Evolutionary conservation across 2,797 vertebrate species (phyloP), one percentile per base, ranked within the genome.

Genomic region (Sparus aurata): DNA sequence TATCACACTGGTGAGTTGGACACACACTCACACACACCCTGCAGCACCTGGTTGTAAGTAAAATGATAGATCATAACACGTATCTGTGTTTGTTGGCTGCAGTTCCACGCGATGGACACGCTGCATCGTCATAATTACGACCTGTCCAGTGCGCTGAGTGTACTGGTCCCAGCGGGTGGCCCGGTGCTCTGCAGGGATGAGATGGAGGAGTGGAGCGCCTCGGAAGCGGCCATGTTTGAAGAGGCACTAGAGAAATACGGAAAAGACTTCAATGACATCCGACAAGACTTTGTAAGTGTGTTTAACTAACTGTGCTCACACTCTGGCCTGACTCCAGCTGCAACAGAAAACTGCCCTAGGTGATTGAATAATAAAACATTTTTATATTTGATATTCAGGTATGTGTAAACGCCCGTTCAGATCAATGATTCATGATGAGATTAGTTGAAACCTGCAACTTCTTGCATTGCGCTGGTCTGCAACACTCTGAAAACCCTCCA

Each of bases 101-200:
- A 99, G 98, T 99, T 99, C 88, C 98, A 99, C 12, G 98, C 98
- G 8, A 99, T 99, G 98, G 97, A 99, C 91, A 99, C 98, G 0
- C 93, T 99, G 80, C 98, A 98, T 83, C 96, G 96, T 60, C 97
- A 98, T 65, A 95, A 96, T 89, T 99, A 98, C 66, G 97, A 98
- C 87, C 91, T 99, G 89, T 97, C 97, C 91, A 98, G 97, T 54
- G 98, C 98, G 6, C 95, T 99, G 85, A 97, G 97, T 58, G 96
- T 98, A 46, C 93, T 99, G 71, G 98, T 98, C 71, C 98, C 98
- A 8, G 95, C 98, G 22, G 98, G 98, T 20, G 98, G 97, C 52
- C 98, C 98, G 0, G 97, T 99, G 75, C 93, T 99, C 63, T 99
- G 98, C 89, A 94, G 98, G 91, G 97, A 99, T 61, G 98, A 98